Percentiles rank a stretch among this genome's conserved stretches.
phyloP scores from a whole-genome alignment of 2,113 vertebrate species.

The Uropsilus gracilis region DNA sequence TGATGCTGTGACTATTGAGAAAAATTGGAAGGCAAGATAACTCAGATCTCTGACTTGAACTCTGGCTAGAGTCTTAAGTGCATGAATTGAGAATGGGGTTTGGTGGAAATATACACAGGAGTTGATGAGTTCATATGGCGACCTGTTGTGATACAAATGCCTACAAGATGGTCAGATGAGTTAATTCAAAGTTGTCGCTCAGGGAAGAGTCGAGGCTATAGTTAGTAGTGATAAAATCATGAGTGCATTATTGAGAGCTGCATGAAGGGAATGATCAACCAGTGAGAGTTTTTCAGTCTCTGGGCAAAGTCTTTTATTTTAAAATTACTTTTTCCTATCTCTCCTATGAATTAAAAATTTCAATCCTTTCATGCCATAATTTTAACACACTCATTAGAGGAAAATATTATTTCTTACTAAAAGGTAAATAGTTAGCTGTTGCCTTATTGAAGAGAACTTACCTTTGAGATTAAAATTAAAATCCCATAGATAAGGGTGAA shows the following conservation, averaged over 20 bases:
- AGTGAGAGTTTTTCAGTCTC: neutral
- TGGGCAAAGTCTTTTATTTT: neutral
- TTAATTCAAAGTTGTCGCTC: neutral
- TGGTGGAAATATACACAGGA: neutral
- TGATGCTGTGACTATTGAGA: neutral
- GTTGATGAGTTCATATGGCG: neutral
- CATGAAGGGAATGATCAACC: neutral
- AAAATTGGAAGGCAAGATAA: neutral
- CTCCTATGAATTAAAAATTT: neutral
- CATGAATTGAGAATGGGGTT: neutral
- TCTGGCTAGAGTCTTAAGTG: neutral
- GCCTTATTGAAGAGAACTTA: neutral
- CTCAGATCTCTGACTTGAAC: neutral
- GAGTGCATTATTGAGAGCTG: neutral
- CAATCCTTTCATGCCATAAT: neutral
- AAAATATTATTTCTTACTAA: constrained; percentile 5
- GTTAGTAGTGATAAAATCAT: neutral
- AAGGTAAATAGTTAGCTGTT: neutral
- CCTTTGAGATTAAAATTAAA: constrained; percentile 3
- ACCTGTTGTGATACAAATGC: neutral
- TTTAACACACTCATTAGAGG: neutral
- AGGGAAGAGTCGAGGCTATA: neutral
- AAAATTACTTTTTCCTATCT: neutral
- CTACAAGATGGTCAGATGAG: neutral
- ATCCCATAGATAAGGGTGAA: neutral